Evolutionary conservation across 2,888 invertebrate genomes (phyloP).

Genomic region (Zhengitettix transpicula): DNA sequence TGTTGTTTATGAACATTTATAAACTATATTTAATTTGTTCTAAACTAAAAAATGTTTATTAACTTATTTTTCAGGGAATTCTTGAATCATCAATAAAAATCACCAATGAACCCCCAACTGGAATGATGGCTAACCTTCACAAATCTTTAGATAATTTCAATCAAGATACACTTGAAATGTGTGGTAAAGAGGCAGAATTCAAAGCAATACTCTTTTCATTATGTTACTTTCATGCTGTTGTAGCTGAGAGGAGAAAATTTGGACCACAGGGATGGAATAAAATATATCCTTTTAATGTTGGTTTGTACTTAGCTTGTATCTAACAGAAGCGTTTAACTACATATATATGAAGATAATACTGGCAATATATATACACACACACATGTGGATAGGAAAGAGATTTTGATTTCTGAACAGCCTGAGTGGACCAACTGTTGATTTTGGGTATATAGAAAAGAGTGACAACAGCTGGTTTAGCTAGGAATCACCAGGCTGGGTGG

Average conservation of each 20-base stretch:
- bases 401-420: too few species aligned
- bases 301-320: slow-evolving; percentile 23
- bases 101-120: slow-evolving; percentile 93
- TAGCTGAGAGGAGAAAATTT: slow-evolving; percentile 84
- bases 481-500: too few species aligned
- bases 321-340: not conserved
- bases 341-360: slow-evolving; percentile 4
- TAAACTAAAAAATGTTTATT: too few species aligned
- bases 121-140: slow-evolving; percentile 89
- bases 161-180: slow-evolving; percentile 90
- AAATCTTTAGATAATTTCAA: slow-evolving; percentile 89
- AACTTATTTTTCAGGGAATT: slow-evolving; percentile 46
- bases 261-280: slow-evolving; percentile 92
- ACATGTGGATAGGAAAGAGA: too few species aligned
- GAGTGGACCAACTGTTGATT: too few species aligned
- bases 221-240: slow-evolving; percentile 93
- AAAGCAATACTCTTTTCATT: slow-evolving; percentile 85
- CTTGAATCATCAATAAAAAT: slow-evolving; percentile 93
- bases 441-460: too few species aligned
- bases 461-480: too few species aligned
- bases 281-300: slow-evolving; percentile 89
- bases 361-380: not conserved
- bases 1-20: too few species aligned
- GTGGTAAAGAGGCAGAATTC: slow-evolving; percentile 89
- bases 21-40: not conserved